phyloP scores from a whole-genome alignment of 2,888 invertebrate species.

The Perizoma flavofasciatum region DNA sequence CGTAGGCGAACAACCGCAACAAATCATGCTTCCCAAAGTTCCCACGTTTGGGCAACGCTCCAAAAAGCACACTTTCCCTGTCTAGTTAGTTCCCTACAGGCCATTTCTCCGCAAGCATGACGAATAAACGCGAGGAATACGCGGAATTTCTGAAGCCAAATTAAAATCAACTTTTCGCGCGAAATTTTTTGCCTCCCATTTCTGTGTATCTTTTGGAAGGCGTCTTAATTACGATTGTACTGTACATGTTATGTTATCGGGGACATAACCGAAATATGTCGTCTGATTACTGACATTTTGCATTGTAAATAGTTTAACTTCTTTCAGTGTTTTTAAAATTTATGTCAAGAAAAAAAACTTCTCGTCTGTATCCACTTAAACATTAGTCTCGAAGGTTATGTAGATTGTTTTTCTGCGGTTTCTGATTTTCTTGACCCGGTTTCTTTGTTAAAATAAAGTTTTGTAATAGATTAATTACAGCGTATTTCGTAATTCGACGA shows the following conservation, averaged over 20 bases:
- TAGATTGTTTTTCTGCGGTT: slow-evolving; percentile 62
- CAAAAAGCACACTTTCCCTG: slow-evolving; percentile 38
- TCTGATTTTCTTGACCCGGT: slow-evolving; percentile 76
- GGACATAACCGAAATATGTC: slow-evolving; percentile 69
- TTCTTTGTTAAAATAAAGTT: slow-evolving; percentile 68
- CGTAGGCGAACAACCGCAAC: slow-evolving; percentile 25
- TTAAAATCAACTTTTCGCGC: slow-evolving; percentile 48
- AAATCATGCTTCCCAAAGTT: slow-evolving; percentile 22
- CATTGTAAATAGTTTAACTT: slow-evolving; percentile 23
- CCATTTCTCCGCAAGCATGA: slow-evolving; percentile 41
- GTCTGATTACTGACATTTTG: slow-evolving; percentile 47
- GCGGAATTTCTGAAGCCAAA: slow-evolving; percentile 48
- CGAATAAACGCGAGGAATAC: slow-evolving; percentile 43
- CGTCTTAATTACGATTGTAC: slow-evolving; percentile 54
- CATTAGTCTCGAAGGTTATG: slow-evolving; percentile 63
- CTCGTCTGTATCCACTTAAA: slow-evolving; percentile 45
- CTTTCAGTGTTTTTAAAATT: slow-evolving; percentile 51
- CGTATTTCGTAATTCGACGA: slow-evolving; percentile 51
- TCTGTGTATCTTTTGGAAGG: slow-evolving; percentile 44
- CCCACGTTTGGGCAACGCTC: slow-evolving; percentile 39
- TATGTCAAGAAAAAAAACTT: slow-evolving; percentile 40
- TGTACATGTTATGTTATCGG: slow-evolving; percentile 38
- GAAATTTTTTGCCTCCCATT: slow-evolving; percentile 49
- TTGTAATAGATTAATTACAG: slow-evolving; percentile 71
- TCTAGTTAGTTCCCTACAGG: slow-evolving; percentile 36